Evolutionary conservation across 2,888 invertebrate genomes (phyloP).

Genomic region (Willowsia nigromaculata): DNA sequence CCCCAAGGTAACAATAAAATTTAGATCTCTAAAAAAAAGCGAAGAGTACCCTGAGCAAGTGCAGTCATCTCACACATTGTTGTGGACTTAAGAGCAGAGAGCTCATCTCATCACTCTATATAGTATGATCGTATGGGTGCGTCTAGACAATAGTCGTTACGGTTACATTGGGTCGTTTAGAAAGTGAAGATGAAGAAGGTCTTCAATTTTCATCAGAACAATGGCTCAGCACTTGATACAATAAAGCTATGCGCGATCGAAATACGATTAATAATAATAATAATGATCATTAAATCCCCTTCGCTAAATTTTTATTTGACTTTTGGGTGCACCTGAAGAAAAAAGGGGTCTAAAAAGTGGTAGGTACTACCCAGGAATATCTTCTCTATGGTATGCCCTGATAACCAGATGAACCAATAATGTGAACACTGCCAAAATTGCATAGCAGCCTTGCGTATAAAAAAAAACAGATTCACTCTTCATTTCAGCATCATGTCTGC

Average conservation of each 20-base stretch:
- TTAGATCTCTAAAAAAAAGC: no score
- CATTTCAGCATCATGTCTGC: neutral
- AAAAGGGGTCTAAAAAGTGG: neutral
- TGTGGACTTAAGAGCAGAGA: neutral
- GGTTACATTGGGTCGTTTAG: slow-evolving; percentile 29
- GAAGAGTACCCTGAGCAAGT: no score
- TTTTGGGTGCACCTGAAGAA: neutral
- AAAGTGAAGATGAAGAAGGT: slow-evolving; percentile 27
- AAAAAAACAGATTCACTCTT: neutral
- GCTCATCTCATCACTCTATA: neutral
- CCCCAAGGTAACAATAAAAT: no score
- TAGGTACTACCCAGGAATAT: no score
- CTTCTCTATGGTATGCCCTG: slow-evolving; percentile 32
- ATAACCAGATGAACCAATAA: slow-evolving; percentile 40
- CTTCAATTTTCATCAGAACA: neutral
- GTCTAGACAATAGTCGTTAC: slow-evolving; percentile 13
- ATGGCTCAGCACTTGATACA: neutral
- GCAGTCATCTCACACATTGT: neutral
- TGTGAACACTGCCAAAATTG: neutral
- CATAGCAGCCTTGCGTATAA: neutral
- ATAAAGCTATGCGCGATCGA: neutral
- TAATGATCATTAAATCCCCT: neutral
- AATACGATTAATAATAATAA: slow-evolving; percentile 12
- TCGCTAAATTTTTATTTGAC: neutral
- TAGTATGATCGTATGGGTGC: no score